Conservation (phyloP, 2,797 vertebrate genomes). For the Agapornis canus region DNA sequence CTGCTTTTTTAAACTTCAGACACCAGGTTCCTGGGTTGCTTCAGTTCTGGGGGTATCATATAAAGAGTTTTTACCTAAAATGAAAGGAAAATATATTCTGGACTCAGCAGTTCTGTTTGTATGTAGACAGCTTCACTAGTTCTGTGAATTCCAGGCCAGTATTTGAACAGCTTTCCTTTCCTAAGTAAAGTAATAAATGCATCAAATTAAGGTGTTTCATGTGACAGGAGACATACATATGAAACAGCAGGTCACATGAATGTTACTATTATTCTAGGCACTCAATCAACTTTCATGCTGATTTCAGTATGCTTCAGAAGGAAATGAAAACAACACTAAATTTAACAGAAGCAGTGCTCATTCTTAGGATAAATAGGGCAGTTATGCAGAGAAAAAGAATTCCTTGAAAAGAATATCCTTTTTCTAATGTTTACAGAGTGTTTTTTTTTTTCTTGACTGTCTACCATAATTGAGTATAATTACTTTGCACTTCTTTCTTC, state of each 20-base stretch:
- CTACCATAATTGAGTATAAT: background rate
- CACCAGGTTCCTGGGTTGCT: background rate
- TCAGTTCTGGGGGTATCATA: background rate
- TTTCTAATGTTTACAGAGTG: background rate
- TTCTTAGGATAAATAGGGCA: background rate
- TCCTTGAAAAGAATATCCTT: background rate
- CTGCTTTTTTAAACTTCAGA: background rate
- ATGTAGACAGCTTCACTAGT: background rate
- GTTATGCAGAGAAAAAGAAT: background rate
- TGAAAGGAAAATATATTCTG: background rate
- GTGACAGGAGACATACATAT: background rate
- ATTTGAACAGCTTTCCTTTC: background rate
- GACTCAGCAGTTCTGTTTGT: background rate
- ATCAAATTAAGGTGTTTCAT: background rate
- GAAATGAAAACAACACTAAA: background rate
- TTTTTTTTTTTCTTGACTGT: background rate
- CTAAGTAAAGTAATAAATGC: background rate
- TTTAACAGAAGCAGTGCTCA: background rate
- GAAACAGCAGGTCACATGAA: background rate
- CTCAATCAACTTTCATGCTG: background rate
- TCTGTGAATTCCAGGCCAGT: background rate
- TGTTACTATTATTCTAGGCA: background rate
- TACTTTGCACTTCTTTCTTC: background rate
- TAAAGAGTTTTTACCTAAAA: background rate
- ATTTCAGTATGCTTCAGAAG: background rate